These are phyloP conservation scores for Podarcis cretensis DNA, from an alignment of 2,113 vertebrate species.

Conservation along the genomic window DNA sequence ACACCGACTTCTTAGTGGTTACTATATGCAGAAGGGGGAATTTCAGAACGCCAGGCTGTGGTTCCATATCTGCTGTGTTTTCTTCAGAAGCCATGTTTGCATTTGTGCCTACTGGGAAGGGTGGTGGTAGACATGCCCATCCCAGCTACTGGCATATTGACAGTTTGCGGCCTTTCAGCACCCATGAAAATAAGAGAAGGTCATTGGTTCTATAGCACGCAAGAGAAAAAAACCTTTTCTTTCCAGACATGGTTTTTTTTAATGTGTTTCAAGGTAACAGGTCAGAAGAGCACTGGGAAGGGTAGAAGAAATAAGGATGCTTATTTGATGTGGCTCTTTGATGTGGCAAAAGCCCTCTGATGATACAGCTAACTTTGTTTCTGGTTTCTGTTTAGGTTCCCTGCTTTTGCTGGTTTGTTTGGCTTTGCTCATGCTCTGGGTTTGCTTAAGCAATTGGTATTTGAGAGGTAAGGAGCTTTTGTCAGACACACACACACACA, in stretches of 20 bases:
- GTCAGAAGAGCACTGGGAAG: not conserved
- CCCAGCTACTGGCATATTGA: conserved; percentile 26
- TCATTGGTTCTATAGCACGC: not conserved
- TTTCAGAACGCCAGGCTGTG: not conserved
- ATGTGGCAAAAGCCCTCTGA: conserved; percentile 57
- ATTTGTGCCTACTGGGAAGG: conserved; percentile 1
- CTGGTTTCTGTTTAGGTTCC: conserved; percentile 52
- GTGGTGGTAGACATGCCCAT: conserved; percentile 38
- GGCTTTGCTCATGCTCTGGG: too few species aligned
- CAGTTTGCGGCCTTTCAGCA: not conserved
- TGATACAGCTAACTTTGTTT: conserved; percentile 20
- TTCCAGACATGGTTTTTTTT: not conserved
- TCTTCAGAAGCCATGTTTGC: conserved; percentile 28
- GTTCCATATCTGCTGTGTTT: conserved; percentile 11
- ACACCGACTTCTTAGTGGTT: not conserved
- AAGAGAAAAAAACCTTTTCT: not conserved
- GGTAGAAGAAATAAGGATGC: not conserved
- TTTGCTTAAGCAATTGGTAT: not conserved
- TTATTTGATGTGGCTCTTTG: conserved; percentile 17
- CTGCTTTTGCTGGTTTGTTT: conserved; percentile 22
- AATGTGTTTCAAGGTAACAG: not conserved
- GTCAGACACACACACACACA: not conserved
- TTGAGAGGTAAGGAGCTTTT: not conserved
- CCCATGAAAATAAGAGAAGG: conserved; percentile 15
- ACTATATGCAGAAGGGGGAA: not conserved